Conservation (phyloP, 1,140 invertebrate species). For the Lepidurus apus region DNA sequence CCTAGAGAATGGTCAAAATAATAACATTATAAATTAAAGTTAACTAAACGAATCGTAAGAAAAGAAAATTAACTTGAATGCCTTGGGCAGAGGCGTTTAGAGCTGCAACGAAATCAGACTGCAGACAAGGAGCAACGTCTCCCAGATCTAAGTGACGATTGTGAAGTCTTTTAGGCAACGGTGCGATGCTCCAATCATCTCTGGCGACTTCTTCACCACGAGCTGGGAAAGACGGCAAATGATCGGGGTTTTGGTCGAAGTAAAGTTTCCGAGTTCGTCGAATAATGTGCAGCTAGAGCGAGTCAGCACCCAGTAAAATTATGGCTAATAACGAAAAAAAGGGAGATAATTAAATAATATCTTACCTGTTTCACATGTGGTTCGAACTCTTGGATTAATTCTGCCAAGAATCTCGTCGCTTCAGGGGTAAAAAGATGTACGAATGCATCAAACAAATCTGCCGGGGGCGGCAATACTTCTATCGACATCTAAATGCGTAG, state of each 20-base stretch:
- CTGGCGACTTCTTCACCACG: neutral
- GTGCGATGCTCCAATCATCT: conserved; percentile 50
- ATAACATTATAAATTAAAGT: neutral
- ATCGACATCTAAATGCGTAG: neutral
- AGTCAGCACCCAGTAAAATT: neutral
- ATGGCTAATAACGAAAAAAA: neutral
- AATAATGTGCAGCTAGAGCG: neutral
- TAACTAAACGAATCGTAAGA: neutral
- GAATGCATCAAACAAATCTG: neutral
- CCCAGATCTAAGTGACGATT: conserved; percentile 55
- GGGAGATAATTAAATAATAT: neutral
- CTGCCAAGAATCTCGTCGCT: neutral
- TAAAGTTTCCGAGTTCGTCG: neutral
- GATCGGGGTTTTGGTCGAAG: neutral
- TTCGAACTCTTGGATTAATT: neutral
- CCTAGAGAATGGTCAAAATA: conserved; percentile 40
- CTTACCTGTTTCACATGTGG: neutral
- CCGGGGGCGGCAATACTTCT: neutral
- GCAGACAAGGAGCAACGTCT: conserved; percentile 55
- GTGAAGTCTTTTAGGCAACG: conserved; percentile 48
- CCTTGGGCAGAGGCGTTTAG: conserved; percentile 52
- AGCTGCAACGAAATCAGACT: conserved; percentile 51
- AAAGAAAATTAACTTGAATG: conserved; percentile 45
- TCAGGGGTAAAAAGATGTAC: neutral
- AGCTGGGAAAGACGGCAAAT: neutral